These are phyloP conservation scores for Yponomeuta plumbellus DNA, from an alignment of 2,888 invertebrate species.

Conservation along the genomic window DNA sequence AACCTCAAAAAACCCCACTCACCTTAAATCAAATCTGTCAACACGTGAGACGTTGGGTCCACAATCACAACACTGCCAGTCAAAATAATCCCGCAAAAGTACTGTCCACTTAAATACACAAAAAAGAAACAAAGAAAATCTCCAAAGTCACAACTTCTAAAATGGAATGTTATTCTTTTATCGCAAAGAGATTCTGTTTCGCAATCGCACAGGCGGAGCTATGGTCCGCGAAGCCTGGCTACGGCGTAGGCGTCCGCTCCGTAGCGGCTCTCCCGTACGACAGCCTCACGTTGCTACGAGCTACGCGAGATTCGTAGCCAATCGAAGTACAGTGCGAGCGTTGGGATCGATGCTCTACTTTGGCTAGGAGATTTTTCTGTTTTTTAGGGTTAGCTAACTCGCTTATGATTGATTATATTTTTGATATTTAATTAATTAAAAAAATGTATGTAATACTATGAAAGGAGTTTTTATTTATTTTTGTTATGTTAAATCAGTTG, in stretches of 20 bases:
- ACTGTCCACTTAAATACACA: neutral
- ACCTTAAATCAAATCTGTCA: conserved; percentile 15
- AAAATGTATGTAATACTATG: too few relatives aligned
- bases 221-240: conserved; percentile 45
- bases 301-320: conserved; percentile 72
- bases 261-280: conserved; percentile 68
- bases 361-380: neutral
- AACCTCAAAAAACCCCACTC: neutral
- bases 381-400: too few relatives aligned
- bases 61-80: conserved; percentile 3
- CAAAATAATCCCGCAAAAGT: conserved; percentile 1
- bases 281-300: conserved; percentile 73
- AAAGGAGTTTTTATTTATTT: too few relatives aligned
- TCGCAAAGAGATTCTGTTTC: neutral
- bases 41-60: conserved; percentile 20
- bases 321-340: conserved; percentile 71
- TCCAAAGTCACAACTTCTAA: conserved; percentile 9
- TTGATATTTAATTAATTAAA: too few relatives aligned
- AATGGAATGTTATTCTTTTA: neutral
- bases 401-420: too few relatives aligned
- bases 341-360: conserved; percentile 50
- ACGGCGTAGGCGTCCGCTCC: conserved; percentile 60
- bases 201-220: conserved; percentile 43
- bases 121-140: neutral
- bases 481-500: too few relatives aligned